Base-by-base conservation (phyloP, 2,113 vertebrate genomes). In the Psephotus haematonotus region DNA sequence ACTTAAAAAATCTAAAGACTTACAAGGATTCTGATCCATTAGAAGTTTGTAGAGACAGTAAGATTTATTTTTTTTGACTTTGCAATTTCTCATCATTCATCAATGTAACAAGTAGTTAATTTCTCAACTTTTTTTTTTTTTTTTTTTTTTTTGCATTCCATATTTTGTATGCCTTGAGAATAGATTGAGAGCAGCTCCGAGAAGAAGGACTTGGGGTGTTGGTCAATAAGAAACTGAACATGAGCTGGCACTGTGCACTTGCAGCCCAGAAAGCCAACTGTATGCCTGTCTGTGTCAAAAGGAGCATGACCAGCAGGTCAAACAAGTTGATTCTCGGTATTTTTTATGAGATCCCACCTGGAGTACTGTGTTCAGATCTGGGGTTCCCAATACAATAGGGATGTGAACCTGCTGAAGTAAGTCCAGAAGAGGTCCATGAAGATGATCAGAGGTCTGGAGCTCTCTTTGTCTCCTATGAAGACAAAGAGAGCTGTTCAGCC, bases 291-390 rank as follows among this genome's bases (percentile, higher is more conserved):
- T 75, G 25, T 2, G 47, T 17, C 29, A 76, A 68, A 28, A 75
- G 20, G 39, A 47, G 2, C 0, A 0, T 9, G 68, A 35, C 2
- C 68, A 86, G n/a, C 17, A 67, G 12, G 17, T 35, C 1, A 3
- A 41, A 12, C 16, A 10, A 23, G 29, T 29, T 16, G n/a, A 41
- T 47, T 35, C 52, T 81, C 14, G 13, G 20, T 60, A 59, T 25
- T 25, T 41, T 33, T 39, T 19, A 2, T 22, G 18, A 46, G 37
- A 71, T 2, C 37, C 29, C 19, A 39, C 9, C 44, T 28, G 24
- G 11, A 53, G 28, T 1, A 31, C 37, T 79, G 37, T 17, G 10
- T 27, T 31, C 59, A 41, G 4, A 17, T 8, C 52, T 27, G 52
- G 11, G 7, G 4, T 25, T 31, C 49, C 37, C 59, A 29, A 28